Evolutionary conservation across 1,140 invertebrate genomes (phyloP), one percentile per base, ranked within the genome.

Genomic region (Cyclina sinensis): DNA sequence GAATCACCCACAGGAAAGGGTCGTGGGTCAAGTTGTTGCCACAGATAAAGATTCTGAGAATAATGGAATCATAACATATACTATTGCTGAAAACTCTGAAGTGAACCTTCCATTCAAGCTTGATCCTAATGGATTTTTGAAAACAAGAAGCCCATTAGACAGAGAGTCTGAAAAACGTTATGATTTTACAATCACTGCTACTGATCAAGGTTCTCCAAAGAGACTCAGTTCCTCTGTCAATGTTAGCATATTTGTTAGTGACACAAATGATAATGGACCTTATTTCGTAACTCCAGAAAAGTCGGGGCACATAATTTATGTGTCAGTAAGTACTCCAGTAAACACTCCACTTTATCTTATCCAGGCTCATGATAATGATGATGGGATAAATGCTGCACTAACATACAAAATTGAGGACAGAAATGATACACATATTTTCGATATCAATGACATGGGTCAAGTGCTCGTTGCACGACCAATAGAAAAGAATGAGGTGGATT

Each of bases 21-120:
- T 97, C n/a, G 98, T 97, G 86, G 97, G 99, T 0, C 97, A 97
- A 0, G 94, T 99, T 1, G 96, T 96, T 30, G 98, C 98, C 0
- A 98, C 96, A 27, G 99, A 99, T 96, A 97, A 97, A 0, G 98
- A 99, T 96, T 97, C 98, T 94, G 98, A 98, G 0, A 94, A 82
- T 18, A 95, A 95, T 89, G 93, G 90, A 30, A 68, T 84, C 57
- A 73, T 92, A 12, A 87, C 90, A 5, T 90, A 81, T 30, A 51
- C 54, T 30, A 70, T 92, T 16, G 51, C 83, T 2, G 73, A 86
- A 14, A 84, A 86, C 35, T 86, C 86, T 35, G 46, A 89, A 70
- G 51, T 37, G 24, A n/a, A n/a, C 2, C 46, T 91, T 1, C 90
- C 88, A 0, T 92, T 92, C 24, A 74, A 80, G n/a, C 59, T 92